These are phyloP conservation scores for Boulengeromyrus knoepffleri DNA, from an alignment of 2,113 vertebrate genomes.

Conservation along the genomic window DNA sequence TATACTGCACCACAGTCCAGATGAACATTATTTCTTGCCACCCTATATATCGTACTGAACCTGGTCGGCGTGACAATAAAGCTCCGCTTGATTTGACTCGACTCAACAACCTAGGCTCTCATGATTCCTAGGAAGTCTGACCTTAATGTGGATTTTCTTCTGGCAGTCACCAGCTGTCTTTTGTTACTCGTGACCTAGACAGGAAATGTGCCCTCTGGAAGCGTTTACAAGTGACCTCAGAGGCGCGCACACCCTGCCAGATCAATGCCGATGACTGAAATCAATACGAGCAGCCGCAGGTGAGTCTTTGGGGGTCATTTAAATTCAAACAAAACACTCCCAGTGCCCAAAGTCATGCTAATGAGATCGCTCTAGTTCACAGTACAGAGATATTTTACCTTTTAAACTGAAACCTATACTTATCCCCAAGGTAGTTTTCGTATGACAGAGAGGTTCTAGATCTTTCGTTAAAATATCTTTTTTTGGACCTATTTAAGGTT, in stretches of 20 bases:
- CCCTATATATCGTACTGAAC: neutral
- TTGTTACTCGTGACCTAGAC: conserved; percentile 10
- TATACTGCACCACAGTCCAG: neutral
- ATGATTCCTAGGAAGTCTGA: neutral
- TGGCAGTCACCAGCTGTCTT: neutral
- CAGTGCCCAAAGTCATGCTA: neutral
- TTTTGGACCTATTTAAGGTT: neutral
- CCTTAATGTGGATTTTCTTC: neutral
- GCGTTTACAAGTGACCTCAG: neutral
- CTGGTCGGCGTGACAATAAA: neutral
- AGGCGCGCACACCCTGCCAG: neutral
- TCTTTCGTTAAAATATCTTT: neutral
- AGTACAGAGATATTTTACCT: neutral
- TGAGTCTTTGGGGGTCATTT: conserved; percentile 14
- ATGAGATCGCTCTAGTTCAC: neutral
- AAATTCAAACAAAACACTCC: conserved; percentile 4
- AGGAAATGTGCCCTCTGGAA: conserved; percentile 3
- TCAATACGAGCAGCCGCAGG: neutral
- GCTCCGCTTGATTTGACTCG: neutral
- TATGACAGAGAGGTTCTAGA: neutral
- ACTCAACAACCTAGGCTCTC: neutral
- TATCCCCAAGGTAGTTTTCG: neutral
- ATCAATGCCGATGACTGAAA: conserved; percentile 8
- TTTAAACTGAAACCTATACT: neutral
- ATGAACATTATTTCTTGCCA: neutral